phyloP scores from a whole-genome alignment of 35 echinoderm and acorn worm species.

The Patiria miniata region DNA sequence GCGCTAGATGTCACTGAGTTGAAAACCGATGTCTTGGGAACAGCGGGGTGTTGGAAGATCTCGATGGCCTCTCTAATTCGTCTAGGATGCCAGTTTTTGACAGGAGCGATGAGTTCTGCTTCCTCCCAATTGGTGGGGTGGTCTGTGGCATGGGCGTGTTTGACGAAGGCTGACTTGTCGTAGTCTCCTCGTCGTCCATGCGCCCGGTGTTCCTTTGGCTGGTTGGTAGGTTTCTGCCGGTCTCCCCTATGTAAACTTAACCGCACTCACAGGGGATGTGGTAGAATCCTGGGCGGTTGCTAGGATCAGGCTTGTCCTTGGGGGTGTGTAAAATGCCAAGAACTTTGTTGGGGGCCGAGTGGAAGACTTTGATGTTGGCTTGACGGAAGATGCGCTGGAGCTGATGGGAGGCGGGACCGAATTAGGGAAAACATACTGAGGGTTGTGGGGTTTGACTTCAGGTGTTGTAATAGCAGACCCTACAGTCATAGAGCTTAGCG shows the following conservation, averaged over 20 bases:
- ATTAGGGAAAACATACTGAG: background rate
- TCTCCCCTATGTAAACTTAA: no score
- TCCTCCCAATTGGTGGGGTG: background rate
- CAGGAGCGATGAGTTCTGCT: slow-evolving; percentile 8
- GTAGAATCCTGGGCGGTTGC: background rate
- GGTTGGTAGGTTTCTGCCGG: background rate
- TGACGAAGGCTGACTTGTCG: slow-evolving; percentile 37
- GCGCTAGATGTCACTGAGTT: background rate
- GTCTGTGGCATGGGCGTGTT: slow-evolving; percentile 4
- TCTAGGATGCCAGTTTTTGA: background rate
- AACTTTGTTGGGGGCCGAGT: background rate
- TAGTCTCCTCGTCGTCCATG: background rate
- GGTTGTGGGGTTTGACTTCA: no score
- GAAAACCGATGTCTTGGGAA: background rate
- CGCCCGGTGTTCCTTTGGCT: slow-evolving; percentile 36
- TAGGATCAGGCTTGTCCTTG: background rate
- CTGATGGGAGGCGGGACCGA: slow-evolving; percentile 18
- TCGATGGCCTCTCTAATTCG: background rate
- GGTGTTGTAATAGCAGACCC: background rate
- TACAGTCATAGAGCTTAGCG: background rate
- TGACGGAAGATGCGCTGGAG: slow-evolving; percentile 19
- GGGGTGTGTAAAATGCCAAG: background rate
- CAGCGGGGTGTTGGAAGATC: background rate
- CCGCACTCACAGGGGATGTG: slow-evolving; percentile 18
- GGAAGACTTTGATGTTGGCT: slow-evolving; percentile 4